A percentile compares a stretch with the other conserved stretches of the same genome.
Conservation (phyloP, 1,140 invertebrate species). For the Lepidurus arcticus region DNA sequence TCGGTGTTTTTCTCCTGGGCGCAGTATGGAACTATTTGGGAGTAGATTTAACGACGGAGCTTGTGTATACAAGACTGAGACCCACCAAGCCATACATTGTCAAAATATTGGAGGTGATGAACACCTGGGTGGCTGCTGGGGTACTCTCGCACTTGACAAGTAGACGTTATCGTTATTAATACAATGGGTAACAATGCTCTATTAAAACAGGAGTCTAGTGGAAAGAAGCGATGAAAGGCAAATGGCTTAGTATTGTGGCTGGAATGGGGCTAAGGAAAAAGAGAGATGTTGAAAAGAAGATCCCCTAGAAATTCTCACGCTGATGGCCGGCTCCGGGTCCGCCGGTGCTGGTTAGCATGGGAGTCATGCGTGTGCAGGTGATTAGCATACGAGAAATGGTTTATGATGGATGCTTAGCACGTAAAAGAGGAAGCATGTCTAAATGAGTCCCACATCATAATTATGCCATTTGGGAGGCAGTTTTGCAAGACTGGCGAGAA, state of each 20-base stretch:
- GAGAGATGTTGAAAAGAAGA: background rate
- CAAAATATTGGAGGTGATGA: background rate
- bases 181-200: background rate
- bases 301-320: background rate
- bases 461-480: background rate
- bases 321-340: background rate
- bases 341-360: background rate
- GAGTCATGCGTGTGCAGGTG: background rate
- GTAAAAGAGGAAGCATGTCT: slow-evolving; percentile 5
- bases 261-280: background rate
- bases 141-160: background rate
- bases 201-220: background rate
- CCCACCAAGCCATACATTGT: background rate
- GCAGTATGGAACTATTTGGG: background rate
- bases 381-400: slow-evolving; percentile 3
- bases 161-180: background rate
- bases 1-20: background rate
- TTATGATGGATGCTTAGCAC: slow-evolving; percentile 19
- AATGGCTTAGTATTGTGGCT: background rate
- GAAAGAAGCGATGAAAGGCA: too few species aligned
- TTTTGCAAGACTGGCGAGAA: background rate
- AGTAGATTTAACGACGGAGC: background rate
- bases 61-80: background rate
- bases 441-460: slow-evolving; percentile 13
- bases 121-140: background rate